Conservation (phyloP, 2,797 vertebrate species). For the Darevskia mixta region DNA sequence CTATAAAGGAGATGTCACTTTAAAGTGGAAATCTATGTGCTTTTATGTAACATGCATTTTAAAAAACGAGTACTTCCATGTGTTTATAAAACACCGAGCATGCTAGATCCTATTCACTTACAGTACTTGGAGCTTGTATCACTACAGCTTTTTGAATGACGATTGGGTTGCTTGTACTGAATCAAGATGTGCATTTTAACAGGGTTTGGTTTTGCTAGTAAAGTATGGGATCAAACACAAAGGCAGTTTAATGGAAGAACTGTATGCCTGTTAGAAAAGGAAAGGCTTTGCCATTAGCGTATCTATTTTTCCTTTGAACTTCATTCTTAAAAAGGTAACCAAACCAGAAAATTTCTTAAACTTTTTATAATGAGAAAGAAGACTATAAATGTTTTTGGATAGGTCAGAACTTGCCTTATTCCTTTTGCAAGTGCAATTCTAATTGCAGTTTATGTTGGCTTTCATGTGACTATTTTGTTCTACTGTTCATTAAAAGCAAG, state of each 20-base stretch:
- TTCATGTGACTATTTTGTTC: background rate
- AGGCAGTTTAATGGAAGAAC: background rate
- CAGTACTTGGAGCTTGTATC: background rate
- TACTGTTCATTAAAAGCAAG: background rate
- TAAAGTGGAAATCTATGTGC: background rate
- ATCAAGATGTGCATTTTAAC: background rate
- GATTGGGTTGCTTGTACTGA: background rate
- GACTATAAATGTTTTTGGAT: background rate
- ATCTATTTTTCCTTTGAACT: background rate
- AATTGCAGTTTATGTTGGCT: constrained; percentile 3
- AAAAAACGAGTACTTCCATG: background rate
- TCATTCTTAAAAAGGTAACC: background rate
- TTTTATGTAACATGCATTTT: background rate
- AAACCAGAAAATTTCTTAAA: background rate
- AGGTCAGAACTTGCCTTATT: background rate
- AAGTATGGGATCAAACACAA: background rate
- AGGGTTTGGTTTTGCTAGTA: background rate
- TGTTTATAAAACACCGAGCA: constrained; percentile 3
- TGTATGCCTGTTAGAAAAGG: background rate
- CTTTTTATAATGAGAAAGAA: background rate
- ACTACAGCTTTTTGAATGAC: background rate
- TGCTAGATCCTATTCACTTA: background rate
- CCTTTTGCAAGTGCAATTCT: background rate
- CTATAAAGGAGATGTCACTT: background rate
- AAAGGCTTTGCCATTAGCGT: background rate